Conservation (phyloP, 2,888 invertebrate genomes). For the Drosophila planitibia region DNA sequence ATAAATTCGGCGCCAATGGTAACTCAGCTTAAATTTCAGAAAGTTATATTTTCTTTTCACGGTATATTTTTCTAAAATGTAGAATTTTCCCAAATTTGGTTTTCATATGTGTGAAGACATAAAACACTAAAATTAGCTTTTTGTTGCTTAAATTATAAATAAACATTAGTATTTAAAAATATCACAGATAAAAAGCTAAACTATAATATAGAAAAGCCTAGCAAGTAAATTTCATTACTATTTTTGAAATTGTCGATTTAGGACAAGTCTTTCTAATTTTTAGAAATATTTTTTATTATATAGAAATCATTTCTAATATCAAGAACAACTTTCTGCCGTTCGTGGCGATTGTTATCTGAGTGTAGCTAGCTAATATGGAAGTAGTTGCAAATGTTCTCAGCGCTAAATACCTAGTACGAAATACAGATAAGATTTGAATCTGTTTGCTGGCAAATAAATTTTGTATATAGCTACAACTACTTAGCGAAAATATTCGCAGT, state of each 20-base stretch:
- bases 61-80: background rate
- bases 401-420: background rate
- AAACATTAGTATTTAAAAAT: no score
- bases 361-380: background rate
- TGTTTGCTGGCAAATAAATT: background rate
- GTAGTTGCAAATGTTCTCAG: background rate
- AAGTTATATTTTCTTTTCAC: background rate
- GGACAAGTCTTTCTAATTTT: background rate
- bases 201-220: fast-evolving
- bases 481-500: background rate
- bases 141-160: no score
- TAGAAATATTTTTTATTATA: background rate
- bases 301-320: background rate
- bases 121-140: no score
- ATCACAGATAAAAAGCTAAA: no score
- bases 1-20: background rate
- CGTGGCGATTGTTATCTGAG: background rate
- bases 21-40: background rate
- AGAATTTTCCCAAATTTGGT: fast-evolving
- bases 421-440: constrained; percentile 2
- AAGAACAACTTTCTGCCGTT: background rate
- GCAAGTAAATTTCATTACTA: background rate
- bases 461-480: background rate
- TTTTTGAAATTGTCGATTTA: background rate
- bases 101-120: background rate